Percentiles rank a stretch among this genome's conserved stretches.
Conservation (phyloP, 1,140 invertebrate species). For the Magallana ariakensis region DNA sequence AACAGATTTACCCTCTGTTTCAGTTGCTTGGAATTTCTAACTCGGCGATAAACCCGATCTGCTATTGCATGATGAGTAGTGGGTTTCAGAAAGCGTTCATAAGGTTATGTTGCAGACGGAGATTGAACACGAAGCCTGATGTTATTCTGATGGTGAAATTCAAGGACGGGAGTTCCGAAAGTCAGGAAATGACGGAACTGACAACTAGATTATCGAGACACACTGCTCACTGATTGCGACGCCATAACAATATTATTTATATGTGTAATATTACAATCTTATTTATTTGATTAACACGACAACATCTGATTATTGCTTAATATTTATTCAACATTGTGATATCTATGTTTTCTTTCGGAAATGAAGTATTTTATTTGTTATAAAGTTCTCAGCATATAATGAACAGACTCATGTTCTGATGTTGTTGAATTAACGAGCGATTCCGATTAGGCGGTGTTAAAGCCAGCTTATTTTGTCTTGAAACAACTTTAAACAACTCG, state of each 20-base stretch:
- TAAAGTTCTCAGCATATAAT: too few species aligned
- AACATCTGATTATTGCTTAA: too few species aligned
- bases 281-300: too few species aligned
- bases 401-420: too few species aligned
- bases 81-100: constrained; percentile 74
- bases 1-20: constrained; percentile 79
- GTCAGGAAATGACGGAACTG: neutral
- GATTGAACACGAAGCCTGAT: neutral
- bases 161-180: constrained; percentile 29
- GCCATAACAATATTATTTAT: neutral
- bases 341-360: too few species aligned
- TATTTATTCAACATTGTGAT: too few species aligned
- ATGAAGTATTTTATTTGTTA: too few species aligned
- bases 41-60: constrained; percentile 74
- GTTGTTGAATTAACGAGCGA: too few species aligned
- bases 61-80: constrained; percentile 76
- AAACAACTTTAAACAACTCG: too few species aligned
- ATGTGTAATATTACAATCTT: too few species aligned
- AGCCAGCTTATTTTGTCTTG: too few species aligned
- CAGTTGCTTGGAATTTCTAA: constrained; percentile 83
- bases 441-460: too few species aligned
- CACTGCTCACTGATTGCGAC: neutral
- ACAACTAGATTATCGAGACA: neutral
- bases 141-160: constrained; percentile 32
- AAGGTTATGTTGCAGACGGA: constrained; percentile 63